Evolutionary conservation across 2,113 vertebrate genomes (phyloP).

Genomic region (Ranitomeya imitator): DNA sequence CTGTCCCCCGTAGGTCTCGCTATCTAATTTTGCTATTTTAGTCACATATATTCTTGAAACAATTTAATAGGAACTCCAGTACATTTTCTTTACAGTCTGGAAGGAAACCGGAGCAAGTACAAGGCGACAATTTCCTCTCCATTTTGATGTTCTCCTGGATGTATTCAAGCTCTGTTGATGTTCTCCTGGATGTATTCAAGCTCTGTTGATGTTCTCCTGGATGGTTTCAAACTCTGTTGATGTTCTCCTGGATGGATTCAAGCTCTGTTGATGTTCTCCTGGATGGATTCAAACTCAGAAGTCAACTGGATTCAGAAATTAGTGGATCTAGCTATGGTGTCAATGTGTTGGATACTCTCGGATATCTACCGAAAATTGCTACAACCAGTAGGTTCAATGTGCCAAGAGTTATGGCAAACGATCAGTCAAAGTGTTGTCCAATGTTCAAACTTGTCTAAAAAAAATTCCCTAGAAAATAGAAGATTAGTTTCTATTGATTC

Average conservation of each 20-base stretch:
- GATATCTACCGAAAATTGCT: not conserved
- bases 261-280: not conserved
- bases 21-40: constrained; percentile 15
- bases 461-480: not conserved
- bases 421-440: not conserved
- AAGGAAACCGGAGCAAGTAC: not conserved
- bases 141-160: not conserved
- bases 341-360: not conserved
- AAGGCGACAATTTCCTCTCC: not conserved
- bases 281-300: not conserved
- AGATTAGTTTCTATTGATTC: not conserved
- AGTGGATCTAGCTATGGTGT: not conserved
- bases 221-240: not conserved
- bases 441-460: not conserved
- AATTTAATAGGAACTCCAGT: not conserved
- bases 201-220: not conserved
- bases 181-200: not conserved
- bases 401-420: not conserved
- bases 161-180: not conserved
- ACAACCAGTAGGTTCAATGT: not conserved
- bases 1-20: not conserved
- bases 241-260: not conserved
- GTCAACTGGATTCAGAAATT: too few species aligned
- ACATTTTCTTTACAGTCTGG: not conserved
- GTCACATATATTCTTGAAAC: not conserved